Conservation (phyloP, 2,113 vertebrate genomes). For the Azemiops feae region DNA sequence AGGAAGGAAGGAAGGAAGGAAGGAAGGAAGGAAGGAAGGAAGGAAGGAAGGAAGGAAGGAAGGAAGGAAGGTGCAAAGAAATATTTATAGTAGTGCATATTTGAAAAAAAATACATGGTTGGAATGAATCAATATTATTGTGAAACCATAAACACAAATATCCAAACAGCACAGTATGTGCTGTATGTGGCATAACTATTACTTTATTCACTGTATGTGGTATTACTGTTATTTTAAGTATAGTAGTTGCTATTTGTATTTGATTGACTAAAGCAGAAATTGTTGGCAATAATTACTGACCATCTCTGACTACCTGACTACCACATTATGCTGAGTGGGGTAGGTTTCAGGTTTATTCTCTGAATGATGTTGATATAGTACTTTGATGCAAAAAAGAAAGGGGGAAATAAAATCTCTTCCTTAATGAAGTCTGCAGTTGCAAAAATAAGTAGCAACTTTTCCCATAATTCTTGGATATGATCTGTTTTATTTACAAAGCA, state of each 20-base stretch:
- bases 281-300: not conserved
- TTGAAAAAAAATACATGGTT: not conserved
- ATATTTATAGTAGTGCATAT: not conserved
- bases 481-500: constrained; percentile 8
- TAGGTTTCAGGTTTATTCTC: not conserved
- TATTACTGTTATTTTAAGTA: not conserved
- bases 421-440: not conserved
- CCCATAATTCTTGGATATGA: not conserved
- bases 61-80: not conserved
- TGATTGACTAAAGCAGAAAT: not conserved
- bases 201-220: not conserved
- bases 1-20: no score
- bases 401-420: not conserved
- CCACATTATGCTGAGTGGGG: not conserved
- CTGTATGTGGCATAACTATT: not conserved
- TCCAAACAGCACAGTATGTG: not conserved
- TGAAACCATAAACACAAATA: not conserved
- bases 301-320: not conserved
- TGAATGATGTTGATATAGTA: not conserved
- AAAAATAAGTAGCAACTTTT: not conserved
- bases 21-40: not conserved
- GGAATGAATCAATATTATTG: not conserved
- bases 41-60: no score
- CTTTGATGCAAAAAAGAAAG: not conserved
- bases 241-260: not conserved